Conservation (phyloP, 2,113 vertebrate species). For the Corythoichthys intestinalis region DNA sequence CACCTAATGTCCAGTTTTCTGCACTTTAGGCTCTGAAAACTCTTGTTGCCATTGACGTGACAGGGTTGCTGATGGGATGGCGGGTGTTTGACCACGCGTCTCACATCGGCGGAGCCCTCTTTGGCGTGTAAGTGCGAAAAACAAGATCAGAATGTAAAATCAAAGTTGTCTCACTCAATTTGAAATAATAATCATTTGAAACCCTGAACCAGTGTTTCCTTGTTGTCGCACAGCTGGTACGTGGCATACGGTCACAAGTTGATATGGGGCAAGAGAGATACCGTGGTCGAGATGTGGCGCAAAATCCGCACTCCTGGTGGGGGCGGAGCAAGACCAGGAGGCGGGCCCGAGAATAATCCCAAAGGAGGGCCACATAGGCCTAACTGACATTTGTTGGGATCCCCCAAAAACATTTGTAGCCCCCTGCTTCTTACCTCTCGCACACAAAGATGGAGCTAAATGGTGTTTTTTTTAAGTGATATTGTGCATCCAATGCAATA, state of each 20-base stretch:
- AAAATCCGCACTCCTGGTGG: slow-evolving; percentile 61
- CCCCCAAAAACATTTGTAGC: slow-evolving; percentile 6
- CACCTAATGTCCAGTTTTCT: slow-evolving; percentile 3
- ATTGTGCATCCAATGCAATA: slow-evolving; percentile 9
- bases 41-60: slow-evolving; percentile 85
- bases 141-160: not conserved
- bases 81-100: slow-evolving; percentile 93
- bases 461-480: slow-evolving; percentile 18
- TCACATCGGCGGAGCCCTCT: slow-evolving; percentile 92
- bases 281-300: slow-evolving; percentile 91
- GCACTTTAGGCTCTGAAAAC: slow-evolving; percentile 84
- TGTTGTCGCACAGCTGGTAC: slow-evolving; percentile 81
- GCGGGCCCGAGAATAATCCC: slow-evolving; percentile 37
- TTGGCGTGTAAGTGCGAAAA: slow-evolving; percentile 84
- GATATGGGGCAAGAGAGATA: slow-evolving; percentile 94
- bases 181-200: not conserved
- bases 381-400: slow-evolving; percentile 3
- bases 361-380: slow-evolving; percentile 38
- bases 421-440: slow-evolving; percentile 6
- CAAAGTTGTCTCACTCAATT: not conserved
- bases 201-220: not conserved
- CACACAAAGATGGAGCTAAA: not conserved
- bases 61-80: slow-evolving; percentile 89
- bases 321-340: slow-evolving; percentile 68
- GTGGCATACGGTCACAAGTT: slow-evolving; percentile 84